Percentiles rank a stretch among this genome's conserved stretches.
Evolutionary conservation across 1,140 invertebrate species (phyloP).

Genomic region (Yoshiicerus persimilis): DNA sequence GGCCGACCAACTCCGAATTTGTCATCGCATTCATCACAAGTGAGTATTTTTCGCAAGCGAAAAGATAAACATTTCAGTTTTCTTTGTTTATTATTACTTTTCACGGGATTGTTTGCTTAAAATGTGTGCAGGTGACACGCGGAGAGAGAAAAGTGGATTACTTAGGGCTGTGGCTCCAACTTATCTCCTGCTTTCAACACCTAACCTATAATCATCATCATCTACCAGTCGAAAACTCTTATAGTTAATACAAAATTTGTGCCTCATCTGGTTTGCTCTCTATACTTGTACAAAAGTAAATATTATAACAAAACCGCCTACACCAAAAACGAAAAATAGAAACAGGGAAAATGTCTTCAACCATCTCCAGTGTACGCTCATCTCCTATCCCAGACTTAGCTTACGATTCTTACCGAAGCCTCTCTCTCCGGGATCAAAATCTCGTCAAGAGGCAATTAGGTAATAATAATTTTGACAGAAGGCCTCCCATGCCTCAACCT

Average conservation of each 20-base stretch:
- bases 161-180: neutral
- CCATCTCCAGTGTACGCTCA: slow-evolving; percentile 41
- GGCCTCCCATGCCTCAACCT: neutral
- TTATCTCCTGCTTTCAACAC: neutral
- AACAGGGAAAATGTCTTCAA: slow-evolving; percentile 41
- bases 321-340: neutral
- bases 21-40: neutral
- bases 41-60: neutral
- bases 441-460: slow-evolving; percentile 39
- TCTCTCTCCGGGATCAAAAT: slow-evolving; percentile 43
- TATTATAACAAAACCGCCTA: neutral
- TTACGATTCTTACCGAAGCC: slow-evolving; percentile 43
- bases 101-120: neutral
- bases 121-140: neutral
- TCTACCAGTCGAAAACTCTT: neutral
- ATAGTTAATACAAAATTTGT: no score
- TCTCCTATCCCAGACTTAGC: slow-evolving; percentile 47
- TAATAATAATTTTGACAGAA: slow-evolving; percentile 12
- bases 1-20: neutral
- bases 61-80: neutral
- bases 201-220: neutral
- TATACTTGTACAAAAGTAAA: neutral
- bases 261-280: no score
- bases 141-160: neutral
- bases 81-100: neutral